A percentile compares a stretch with the other conserved stretches of the same genome.
Evolutionary conservation across 2,888 invertebrate genomes (phyloP).

Genomic region (Andrena bicolor): DNA sequence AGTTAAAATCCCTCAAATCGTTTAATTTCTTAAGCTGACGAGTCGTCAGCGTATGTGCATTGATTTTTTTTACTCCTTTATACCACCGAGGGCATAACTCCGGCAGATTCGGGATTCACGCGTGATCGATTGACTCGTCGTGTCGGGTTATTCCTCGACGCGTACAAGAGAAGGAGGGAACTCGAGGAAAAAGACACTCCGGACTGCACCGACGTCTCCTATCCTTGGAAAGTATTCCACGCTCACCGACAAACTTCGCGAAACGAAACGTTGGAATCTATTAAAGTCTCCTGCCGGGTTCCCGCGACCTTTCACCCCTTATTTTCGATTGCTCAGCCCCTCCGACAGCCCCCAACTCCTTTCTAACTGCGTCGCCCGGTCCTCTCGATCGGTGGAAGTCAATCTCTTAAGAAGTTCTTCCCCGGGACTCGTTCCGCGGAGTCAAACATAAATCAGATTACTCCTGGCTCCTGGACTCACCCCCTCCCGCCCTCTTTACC

Average conservation of each 20-base stretch:
- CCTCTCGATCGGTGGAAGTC: conserved; percentile 71
- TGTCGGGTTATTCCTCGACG: conserved; percentile 20
- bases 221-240: conserved; percentile 49
- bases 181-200: conserved; percentile 20
- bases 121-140: conserved; percentile 17
- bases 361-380: conserved; percentile 34
- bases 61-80: too few species aligned
- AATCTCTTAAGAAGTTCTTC: conserved; percentile 82
- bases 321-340: conserved; percentile 74
- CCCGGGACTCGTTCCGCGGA: conserved; percentile 63
- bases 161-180: conserved; percentile 4
- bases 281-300: conserved; percentile 71
- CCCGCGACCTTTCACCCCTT: conserved; percentile 60
- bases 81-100: not conserved
- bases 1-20: too few species aligned
- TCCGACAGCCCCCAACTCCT: not conserved
- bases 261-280: conserved; percentile 76
- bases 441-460: conserved; percentile 84
- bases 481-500: not conserved
- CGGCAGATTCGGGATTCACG: not conserved
- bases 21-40: too few species aligned
- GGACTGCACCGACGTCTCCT: conserved; percentile 20
- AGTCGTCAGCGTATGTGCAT: too few species aligned
- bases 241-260: conserved; percentile 59
- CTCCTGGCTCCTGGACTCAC: conserved; percentile 58